A percentile compares a stretch with the other conserved stretches of the same genome.
Evolutionary conservation across 2,888 invertebrate genomes (phyloP).

Genomic region (Apotomis turbidana): DNA sequence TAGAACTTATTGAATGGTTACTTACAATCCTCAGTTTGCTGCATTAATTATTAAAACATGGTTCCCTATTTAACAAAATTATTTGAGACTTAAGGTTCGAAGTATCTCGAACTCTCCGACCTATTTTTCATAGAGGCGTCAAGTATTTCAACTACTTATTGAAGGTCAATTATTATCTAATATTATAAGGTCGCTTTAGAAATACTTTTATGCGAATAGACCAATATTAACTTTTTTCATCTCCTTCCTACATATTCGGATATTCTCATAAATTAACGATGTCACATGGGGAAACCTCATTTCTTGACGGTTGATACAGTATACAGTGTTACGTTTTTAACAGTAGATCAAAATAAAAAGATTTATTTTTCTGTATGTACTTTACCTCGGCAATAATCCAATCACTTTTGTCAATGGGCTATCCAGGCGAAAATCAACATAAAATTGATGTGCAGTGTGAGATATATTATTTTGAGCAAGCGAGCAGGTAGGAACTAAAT

Average conservation of each 20-base stretch:
- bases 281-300: neutral
- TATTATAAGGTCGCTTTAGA: too few relatives aligned
- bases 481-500: neutral
- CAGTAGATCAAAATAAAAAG: neutral
- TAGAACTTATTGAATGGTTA: slow-evolving; percentile 8
- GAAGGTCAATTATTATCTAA: too few relatives aligned
- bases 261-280: neutral
- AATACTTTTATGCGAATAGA: neutral
- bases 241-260: too few relatives aligned
- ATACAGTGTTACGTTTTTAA: neutral
- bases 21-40: slow-evolving; percentile 37
- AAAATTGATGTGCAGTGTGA: slow-evolving; percentile 64
- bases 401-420: slow-evolving; percentile 96
- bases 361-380: slow-evolving; percentile 62
- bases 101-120: too few relatives aligned
- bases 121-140: too few relatives aligned
- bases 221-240: neutral
- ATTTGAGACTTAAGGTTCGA: too few relatives aligned
- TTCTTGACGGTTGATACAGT: neutral
- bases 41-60: neutral
- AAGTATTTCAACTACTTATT: too few relatives aligned
- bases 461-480: slow-evolving; percentile 44
- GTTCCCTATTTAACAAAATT: neutral
- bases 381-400: slow-evolving; percentile 96
- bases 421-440: slow-evolving; percentile 79